Evolutionary conservation across 2,888 invertebrate species (phyloP).

Genomic region (Argyra leucocephala): DNA sequence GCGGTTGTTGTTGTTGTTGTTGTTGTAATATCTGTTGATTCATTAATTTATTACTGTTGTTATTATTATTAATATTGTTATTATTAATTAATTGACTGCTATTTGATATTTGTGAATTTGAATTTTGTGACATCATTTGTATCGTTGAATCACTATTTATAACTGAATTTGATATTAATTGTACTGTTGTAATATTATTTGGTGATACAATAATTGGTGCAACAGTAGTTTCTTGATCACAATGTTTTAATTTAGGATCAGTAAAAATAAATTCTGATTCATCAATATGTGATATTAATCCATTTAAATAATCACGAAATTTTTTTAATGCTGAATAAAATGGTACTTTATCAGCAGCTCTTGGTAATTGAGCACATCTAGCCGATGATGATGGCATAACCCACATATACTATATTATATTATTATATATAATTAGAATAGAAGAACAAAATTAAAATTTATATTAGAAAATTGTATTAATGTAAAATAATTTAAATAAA

Average conservation of each 20-base stretch:
- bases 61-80: constrained; percentile 15
- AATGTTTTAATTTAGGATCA: constrained; percentile 58
- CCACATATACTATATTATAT: constrained; percentile 88
- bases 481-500: too few relatives aligned
- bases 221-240: constrained; percentile 42
- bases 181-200: background rate
- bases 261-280: constrained; percentile 81
- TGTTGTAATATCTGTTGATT: background rate
- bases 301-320: constrained; percentile 88
- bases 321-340: constrained; percentile 93
- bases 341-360: constrained; percentile 95
- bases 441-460: constrained; percentile 12
- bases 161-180: background rate
- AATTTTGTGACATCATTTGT: background rate
- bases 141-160: constrained; percentile 7
- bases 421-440: constrained; percentile 13
- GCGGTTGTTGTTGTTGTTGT: background rate
- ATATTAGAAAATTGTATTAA: too few relatives aligned
- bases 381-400: constrained; percentile 99
- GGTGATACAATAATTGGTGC: constrained; percentile 28
- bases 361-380: constrained; percentile 91
- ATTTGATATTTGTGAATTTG: background rate
- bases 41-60: background rate
- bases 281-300: constrained; percentile 71
- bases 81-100: constrained; percentile 22